Base-by-base conservation (phyloP, 2,113 vertebrate species). In the mouse (Mus musculus) region DNA sequence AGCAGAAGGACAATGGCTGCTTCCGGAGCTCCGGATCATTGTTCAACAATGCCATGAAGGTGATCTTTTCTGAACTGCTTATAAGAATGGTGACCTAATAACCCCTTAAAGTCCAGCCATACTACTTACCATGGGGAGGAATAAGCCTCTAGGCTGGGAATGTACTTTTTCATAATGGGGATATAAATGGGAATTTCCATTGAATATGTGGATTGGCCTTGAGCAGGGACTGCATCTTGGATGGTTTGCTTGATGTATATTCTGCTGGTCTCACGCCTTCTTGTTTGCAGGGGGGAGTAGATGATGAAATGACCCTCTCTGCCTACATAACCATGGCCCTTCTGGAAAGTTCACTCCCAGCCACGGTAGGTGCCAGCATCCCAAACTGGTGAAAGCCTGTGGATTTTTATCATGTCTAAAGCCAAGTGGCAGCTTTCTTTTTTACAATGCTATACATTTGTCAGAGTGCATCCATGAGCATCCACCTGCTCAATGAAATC, bases 1-100 rank as follows among this genome's bases (percentile, higher is more conserved):
- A 97, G 26, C 99, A 99, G 93, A 96, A 95, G 52, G 10, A 84
- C 1, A 98, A 98, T 0, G 99, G 99, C 94, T 98, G 97, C 49
- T 98, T 98, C 97, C 97, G 59, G 90, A 98, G 95, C 17, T 88
- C 97, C 7, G 98, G 98, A 9, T 97, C 95, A 9, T 97, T 98
- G 46, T 97, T 98, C 97, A 96, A 97, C 91, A 98, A 96, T 1
- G 97, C 96, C 59, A 78, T 98, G 78, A 98, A 98, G 98, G 98
- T 98, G 96, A 95, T 89, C 13, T 19, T 14, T n/a, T 84, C 36
- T 28, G 22, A 52, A 30, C 33, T 39, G 24, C 36, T 52, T 46
- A 67, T 76, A 7, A 86, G 24, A 36, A 49, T 16, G 36, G 7
- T 80, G 42, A 52, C 14, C 39, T 67, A 36, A 65, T 65, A 17